Conservation (phyloP, 2,888 invertebrate species). For the Polymixis lichenea region DNA sequence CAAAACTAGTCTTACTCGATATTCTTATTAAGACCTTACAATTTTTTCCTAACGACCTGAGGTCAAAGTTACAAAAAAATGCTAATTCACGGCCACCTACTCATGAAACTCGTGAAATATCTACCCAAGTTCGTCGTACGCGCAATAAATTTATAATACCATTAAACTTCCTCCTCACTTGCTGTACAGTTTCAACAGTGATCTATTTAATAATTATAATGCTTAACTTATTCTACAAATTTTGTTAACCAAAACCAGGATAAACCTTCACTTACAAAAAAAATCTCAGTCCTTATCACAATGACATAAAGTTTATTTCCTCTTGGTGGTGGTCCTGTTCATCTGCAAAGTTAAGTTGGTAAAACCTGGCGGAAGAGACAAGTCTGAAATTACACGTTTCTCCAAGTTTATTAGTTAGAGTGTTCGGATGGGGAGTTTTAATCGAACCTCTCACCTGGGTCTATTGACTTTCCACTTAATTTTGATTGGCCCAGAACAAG, state of each 20-base stretch:
- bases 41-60: slow-evolving; percentile 2
- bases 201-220: slow-evolving; percentile 73
- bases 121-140: slow-evolving; percentile 53
- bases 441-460: slow-evolving; percentile 64
- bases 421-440: slow-evolving; percentile 60
- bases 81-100: slow-evolving; percentile 38
- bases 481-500: slow-evolving; percentile 59
- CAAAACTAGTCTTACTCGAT: background rate
- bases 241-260: slow-evolving; percentile 52
- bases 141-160: slow-evolving; percentile 66
- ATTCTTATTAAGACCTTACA: slow-evolving; percentile 5
- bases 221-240: slow-evolving; percentile 69
- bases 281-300: slow-evolving; percentile 6
- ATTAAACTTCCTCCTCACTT: slow-evolving; percentile 64
- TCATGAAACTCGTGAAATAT: slow-evolving; percentile 49
- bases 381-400: slow-evolving; percentile 70
- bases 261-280: slow-evolving; percentile 15
- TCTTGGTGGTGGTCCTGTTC: slow-evolving; percentile 1
- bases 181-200: slow-evolving; percentile 62
- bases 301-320: slow-evolving; percentile 28
- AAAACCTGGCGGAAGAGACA: slow-evolving; percentile 63
- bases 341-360: slow-evolving; percentile 46
- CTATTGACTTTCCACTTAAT: slow-evolving; percentile 67
- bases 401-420: slow-evolving; percentile 72
- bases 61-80: slow-evolving; percentile 33